Evolutionary conservation across 2,797 vertebrate genomes (phyloP).

Genomic region (Austrolebias charrua): DNA sequence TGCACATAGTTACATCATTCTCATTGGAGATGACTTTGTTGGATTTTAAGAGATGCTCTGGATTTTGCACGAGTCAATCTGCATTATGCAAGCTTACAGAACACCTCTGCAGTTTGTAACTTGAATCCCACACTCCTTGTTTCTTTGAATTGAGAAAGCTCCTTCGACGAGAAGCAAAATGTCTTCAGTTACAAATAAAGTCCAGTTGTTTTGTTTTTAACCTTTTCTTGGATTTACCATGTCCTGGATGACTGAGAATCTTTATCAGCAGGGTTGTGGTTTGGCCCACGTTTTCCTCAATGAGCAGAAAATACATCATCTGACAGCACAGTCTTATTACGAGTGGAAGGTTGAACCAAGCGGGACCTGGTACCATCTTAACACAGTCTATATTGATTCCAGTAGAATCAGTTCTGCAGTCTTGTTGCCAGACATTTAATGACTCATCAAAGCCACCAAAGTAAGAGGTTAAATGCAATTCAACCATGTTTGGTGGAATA

Average conservation of each 20-base stretch:
- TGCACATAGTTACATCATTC: constrained; percentile 62
- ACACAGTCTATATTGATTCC: too few species aligned
- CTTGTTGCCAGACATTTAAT: constrained; percentile 3
- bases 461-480: background rate
- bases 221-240: too few species aligned
- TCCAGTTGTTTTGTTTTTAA: too few species aligned
- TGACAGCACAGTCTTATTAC: constrained; percentile 14
- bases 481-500: background rate
- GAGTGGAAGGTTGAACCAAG: too few species aligned
- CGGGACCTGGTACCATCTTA: too few species aligned
- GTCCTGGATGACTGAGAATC: too few species aligned
- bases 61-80: constrained; percentile 37
- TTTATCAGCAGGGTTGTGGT: constrained; percentile 32
- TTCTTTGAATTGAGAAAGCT: too few species aligned
- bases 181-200: too few species aligned
- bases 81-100: too few species aligned
- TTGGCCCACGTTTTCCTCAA: constrained; percentile 43
- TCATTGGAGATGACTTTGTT: constrained; percentile 68
- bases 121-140: too few species aligned
- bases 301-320: constrained; percentile 38
- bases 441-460: background rate
- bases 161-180: too few species aligned
- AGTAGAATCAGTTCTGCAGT: constrained; percentile 1
- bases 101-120: too few species aligned
- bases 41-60: constrained; percentile 63